phyloP scores from a whole-genome alignment of 1,140 invertebrate species.

The Hylaeus volcanicus region DNA sequence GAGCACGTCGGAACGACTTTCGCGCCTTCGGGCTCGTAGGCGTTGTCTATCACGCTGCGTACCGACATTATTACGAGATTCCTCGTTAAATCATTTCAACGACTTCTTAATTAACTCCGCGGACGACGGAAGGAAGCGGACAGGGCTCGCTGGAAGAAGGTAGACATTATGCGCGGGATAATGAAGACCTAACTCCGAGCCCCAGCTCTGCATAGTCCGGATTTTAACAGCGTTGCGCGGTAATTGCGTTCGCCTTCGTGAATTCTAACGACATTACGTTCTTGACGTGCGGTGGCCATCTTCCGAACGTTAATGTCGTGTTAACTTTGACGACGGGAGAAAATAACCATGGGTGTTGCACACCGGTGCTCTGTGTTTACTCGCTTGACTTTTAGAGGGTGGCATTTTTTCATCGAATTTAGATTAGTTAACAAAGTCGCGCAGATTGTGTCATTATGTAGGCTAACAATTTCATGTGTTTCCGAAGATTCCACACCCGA shows the following conservation, averaged over 20 bases:
- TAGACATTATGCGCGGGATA: neutral
- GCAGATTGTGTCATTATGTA: too few relatives aligned
- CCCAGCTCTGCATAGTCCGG: neutral
- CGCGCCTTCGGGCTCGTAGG: neutral
- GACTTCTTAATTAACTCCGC: constrained; percentile 41
- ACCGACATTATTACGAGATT: neutral
- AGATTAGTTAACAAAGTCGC: too few relatives aligned
- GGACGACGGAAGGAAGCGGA: neutral
- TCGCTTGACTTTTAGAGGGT: too few relatives aligned
- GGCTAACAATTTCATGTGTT: too few relatives aligned
- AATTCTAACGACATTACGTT: neutral
- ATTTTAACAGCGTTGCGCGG: neutral
- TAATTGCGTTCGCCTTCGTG: neutral
- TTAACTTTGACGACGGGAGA: too few relatives aligned
- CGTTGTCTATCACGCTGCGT: neutral
- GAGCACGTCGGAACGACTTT: neutral
- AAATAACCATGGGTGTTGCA: too few relatives aligned
- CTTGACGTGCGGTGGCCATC: too few relatives aligned
- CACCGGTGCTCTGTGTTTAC: too few relatives aligned
- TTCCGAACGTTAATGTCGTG: neutral
- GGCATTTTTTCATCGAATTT: too few relatives aligned
- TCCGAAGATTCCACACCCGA: too few relatives aligned
- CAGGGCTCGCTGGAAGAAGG: neutral
- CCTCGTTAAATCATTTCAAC: constrained; percentile 5
- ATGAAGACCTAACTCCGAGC: neutral